These are phyloP conservation scores for Malurus elegans DNA, from an alignment of 2,113 vertebrate genomes.

Conservation along the genomic window DNA sequence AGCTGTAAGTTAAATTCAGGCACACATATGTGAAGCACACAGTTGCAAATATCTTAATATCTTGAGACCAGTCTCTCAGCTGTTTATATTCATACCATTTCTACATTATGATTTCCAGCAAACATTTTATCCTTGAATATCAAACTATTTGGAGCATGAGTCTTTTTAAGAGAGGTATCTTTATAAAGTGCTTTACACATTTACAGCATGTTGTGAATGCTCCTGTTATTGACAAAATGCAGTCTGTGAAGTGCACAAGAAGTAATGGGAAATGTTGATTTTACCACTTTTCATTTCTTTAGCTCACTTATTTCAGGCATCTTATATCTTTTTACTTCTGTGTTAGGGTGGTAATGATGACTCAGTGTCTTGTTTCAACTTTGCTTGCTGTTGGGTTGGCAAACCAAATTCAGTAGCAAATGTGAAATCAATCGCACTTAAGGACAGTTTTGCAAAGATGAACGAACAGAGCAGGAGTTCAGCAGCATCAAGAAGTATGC, in stretches of 20 bases:
- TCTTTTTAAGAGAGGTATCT: not conserved
- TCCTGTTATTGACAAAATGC: not conserved
- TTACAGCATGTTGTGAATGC: not conserved
- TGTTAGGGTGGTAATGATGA: not conserved
- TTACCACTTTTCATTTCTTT: not conserved
- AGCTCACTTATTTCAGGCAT: not conserved
- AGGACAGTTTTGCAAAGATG: not conserved
- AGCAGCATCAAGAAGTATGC: not conserved
- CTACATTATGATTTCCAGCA: not conserved
- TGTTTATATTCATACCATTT: not conserved
- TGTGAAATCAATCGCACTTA: not conserved
- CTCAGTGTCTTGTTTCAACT: not conserved
- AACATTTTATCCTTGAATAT: not conserved
- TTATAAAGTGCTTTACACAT: not conserved
- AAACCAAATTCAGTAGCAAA: not conserved
- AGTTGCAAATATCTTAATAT: not conserved
- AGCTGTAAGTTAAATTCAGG: not conserved
- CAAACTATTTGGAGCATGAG: not conserved
- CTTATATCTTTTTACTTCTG: not conserved
- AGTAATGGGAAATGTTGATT: not conserved
- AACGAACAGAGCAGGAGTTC: not conserved
- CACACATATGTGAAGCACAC: not conserved
- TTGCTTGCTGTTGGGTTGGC: not conserved
- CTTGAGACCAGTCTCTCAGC: not conserved
- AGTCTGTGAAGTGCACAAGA: not conserved